phyloP scores from a whole-genome alignment of 2,888 invertebrate species.

The Phyllotreta cruciferae region DNA sequence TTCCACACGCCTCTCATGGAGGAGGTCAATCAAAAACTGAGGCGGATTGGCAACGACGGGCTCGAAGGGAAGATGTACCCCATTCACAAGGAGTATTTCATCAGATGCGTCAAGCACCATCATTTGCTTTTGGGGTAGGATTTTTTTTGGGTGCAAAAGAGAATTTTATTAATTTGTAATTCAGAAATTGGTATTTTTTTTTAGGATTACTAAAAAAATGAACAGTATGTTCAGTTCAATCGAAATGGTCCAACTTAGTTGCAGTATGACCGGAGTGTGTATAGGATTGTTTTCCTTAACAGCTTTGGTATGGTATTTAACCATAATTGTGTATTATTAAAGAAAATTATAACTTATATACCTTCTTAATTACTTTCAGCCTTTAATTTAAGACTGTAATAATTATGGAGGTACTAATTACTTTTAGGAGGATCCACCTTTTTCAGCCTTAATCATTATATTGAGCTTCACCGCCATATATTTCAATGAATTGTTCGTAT shows the following conservation, averaged over 20 bases:
- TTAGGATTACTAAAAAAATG: conserved; percentile 4
- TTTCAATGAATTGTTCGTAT: background rate
- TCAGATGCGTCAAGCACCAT: conserved; percentile 15
- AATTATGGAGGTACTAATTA: background rate
- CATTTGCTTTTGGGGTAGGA: conserved; percentile 15
- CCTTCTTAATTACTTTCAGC: background rate
- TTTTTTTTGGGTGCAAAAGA: background rate
- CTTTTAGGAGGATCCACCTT: conserved; percentile 5
- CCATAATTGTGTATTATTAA: too few species aligned
- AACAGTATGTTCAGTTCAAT: conserved; percentile 9
- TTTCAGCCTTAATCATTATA: conserved; percentile 1
- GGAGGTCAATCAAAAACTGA: conserved; percentile 2
- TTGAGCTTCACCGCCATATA: background rate
- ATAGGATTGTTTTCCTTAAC: background rate
- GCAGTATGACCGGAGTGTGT: background rate
- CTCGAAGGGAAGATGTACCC: background rate
- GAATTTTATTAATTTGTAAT: conserved; percentile 1
- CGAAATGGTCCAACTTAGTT: background rate
- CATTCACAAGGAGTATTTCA: conserved; percentile 16
- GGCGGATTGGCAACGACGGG: background rate
- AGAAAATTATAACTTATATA: background rate
- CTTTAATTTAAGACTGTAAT: background rate
- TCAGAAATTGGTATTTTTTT: background rate
- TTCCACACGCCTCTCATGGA: conserved; percentile 15
- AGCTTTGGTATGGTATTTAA: too few species aligned